Evolutionary conservation across 1,140 invertebrate genomes (phyloP), one percentile per base, ranked within the genome.

Genomic region (Drosophila tsacasi): DNA sequence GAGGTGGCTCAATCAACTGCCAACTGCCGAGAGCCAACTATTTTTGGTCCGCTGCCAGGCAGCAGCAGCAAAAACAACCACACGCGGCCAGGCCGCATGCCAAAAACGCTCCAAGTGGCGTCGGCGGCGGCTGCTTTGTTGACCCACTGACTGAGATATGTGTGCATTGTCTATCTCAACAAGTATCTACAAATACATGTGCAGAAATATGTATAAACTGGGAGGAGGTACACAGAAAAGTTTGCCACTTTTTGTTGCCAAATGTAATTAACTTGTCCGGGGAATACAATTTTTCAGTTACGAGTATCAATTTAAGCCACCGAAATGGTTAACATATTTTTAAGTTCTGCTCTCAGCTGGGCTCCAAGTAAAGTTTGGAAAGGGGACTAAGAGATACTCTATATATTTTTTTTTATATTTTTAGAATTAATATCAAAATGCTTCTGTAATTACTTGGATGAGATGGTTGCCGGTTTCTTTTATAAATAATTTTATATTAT

Each of bases 121-220:
- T 55, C 67, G 67, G 63, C 30, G 50, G 69, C 35, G 55, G 83
- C 69, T 61, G 78, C 78, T 81, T 89, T 87, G 64, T 89, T 77
- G 84, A 89, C 84, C 84, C 84, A 89, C 84, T 89, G 84, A 89
- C 84, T 90, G 84, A 89, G 79, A 90, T 89, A 87, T 66, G 54
- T 71, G 32, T 39, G 58, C 58, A 75, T 60, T 54, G 54, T 50
- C 52, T 75, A 76, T 68, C 64, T 66, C 27, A 47, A 69, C 67
- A 68, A 68, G 67, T 68, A 71, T 71, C 67, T 71, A 30, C 23
- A 44, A 39, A 55, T 23, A 46, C 25, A 35, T 39, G 8, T 17
- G 30, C 39, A 39, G 12, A 30, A 44, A 35, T 47, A 59, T 57
- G 25, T 37, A 44, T 57, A 50, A 9, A 7, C 21, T 39, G 5